Evolutionary conservation across 2,888 invertebrate species (phyloP).

Genomic region (Arrhopalites spinosus): DNA sequence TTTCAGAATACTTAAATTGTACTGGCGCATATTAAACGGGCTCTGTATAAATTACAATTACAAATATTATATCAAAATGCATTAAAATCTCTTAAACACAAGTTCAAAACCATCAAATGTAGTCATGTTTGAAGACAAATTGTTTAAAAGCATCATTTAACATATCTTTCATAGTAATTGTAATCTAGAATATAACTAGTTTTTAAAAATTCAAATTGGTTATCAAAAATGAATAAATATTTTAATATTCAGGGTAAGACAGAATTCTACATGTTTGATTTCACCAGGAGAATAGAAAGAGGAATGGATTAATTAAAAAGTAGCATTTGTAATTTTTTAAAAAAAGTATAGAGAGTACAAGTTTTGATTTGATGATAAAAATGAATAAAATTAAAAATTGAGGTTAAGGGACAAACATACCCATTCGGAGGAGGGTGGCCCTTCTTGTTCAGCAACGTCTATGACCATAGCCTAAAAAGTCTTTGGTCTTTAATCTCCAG

Average conservation of each 20-base stretch:
- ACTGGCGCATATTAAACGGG: conserved; percentile 71
- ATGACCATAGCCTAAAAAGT: conserved; percentile 42
- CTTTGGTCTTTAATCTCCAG: conserved; percentile 25
- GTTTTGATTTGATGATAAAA: not conserved
- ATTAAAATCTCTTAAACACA: too few relatives aligned
- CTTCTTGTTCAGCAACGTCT: conserved; percentile 43
- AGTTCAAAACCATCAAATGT: too few relatives aligned
- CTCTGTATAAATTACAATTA: conserved; percentile 59
- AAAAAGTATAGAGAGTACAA: not conserved
- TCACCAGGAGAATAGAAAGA: not conserved
- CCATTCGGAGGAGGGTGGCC: conserved; percentile 54
- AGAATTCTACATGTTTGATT: too few relatives aligned
- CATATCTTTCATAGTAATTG: too few relatives aligned
- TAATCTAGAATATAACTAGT: too few relatives aligned
- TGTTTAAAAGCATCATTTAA: too few relatives aligned
- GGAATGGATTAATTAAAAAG: too few relatives aligned
- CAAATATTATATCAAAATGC: not conserved
- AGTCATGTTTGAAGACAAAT: too few relatives aligned
- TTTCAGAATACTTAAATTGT: conserved; percentile 71
- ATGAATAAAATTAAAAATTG: not conserved
- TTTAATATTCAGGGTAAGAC: not conserved
- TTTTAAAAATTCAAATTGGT: too few relatives aligned
- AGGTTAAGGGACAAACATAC: conserved; percentile 30
- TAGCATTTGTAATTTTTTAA: too few relatives aligned
- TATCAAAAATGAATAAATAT: not conserved